A percentile compares a stretch with the other conserved stretches of the same genome.
phyloP scores from a whole-genome alignment of 2,797 vertebrate genomes.

The Merluccius polli region DNA sequence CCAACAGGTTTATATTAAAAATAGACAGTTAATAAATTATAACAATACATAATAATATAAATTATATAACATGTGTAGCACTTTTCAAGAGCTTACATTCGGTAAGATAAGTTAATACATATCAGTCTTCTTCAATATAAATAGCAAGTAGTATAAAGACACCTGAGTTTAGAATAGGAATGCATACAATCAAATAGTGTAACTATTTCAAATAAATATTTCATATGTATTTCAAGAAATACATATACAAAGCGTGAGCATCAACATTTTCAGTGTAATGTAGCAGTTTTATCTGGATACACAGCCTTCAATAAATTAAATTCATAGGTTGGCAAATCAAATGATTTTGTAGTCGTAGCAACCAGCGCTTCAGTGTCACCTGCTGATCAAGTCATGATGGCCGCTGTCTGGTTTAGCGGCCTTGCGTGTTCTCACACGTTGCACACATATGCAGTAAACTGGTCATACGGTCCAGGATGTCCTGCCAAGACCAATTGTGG shows the following conservation, averaged over 20 bases:
- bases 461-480: background rate
- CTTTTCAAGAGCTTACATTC: constrained; percentile 15
- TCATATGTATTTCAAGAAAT: too few relatives aligned
- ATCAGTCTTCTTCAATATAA: background rate
- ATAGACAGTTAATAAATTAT: constrained; percentile 52
- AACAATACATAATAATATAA: constrained; percentile 35
- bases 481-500: too few relatives aligned
- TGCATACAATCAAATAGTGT: background rate
- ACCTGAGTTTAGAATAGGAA: background rate
- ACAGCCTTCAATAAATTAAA: background rate
- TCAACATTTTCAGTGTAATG: background rate
- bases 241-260: background rate
- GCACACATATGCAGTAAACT: background rate
- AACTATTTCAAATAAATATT: background rate
- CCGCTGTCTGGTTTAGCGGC: too few relatives aligned
- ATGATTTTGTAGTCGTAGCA: background rate
- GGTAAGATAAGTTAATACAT: background rate
- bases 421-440: too few relatives aligned
- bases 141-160: background rate
- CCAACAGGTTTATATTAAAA: constrained; percentile 26
- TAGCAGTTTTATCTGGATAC: too few relatives aligned
- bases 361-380: too few relatives aligned
- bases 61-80: constrained; percentile 5
- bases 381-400: too few relatives aligned
- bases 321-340: background rate